A percentile compares a stretch with the other conserved stretches of the same genome.
Evolutionary conservation across 2,888 invertebrate species (phyloP).

Genomic region (Myathropa florea): DNA sequence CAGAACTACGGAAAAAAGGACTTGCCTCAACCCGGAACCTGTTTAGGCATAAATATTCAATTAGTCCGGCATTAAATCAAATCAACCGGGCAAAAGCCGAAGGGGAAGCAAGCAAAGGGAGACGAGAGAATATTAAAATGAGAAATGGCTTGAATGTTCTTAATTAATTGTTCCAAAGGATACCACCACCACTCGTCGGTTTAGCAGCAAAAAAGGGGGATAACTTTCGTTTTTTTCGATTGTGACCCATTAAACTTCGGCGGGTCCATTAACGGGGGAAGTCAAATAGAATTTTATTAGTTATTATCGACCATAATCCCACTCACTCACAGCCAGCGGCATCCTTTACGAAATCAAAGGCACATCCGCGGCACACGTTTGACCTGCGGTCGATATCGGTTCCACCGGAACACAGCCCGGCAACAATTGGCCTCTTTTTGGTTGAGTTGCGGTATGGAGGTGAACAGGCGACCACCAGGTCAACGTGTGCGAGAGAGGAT

Average conservation of each 20-base stretch:
- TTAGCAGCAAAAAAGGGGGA: not conserved
- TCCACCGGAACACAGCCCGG: not conserved
- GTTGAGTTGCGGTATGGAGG: slow-evolving; percentile 22
- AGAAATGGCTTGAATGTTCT: not conserved
- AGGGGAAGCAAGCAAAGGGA: not conserved
- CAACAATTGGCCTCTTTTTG: slow-evolving; percentile 55
- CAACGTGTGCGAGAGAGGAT: not conserved
- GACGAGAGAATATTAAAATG: slow-evolving; percentile 30
- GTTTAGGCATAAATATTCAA: slow-evolving; percentile 56
- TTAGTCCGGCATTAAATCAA: slow-evolving; percentile 50
- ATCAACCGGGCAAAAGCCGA: slow-evolving; percentile 31
- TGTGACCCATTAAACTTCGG: slow-evolving; percentile 2
- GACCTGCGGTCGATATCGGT: slow-evolving; percentile 5
- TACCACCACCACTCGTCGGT: not conserved
- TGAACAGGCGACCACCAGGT: not conserved
- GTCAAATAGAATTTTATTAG: slow-evolving; percentile 40
- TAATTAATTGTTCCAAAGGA: slow-evolving; percentile 31
- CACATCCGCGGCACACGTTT: slow-evolving; percentile 14
- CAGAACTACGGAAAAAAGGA: not conserved
- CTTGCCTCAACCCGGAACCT: slow-evolving; percentile 6
- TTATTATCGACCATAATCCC: slow-evolving; percentile 15
- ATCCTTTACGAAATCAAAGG: not conserved
- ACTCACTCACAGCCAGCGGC: not conserved
- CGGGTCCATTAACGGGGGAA: slow-evolving; percentile 2
- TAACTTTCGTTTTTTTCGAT: not conserved